A percentile compares a stretch with the other conserved stretches of the same genome.
These are phyloP conservation scores for Corydoras sp. DNA, from an alignment of 2,113 vertebrate genomes.

Conservation along the genomic window DNA sequence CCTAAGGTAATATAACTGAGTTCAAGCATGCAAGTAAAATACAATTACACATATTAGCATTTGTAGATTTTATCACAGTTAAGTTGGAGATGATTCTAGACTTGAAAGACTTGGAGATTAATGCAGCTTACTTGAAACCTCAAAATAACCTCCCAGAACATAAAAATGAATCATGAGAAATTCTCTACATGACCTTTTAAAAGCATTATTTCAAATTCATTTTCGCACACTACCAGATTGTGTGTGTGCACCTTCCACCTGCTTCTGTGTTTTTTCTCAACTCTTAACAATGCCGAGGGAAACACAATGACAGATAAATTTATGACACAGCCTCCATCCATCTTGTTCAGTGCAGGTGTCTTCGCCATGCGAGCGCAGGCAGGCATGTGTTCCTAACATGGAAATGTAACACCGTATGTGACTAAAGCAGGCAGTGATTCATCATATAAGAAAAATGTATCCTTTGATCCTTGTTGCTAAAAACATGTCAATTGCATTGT, in stretches of 20 bases:
- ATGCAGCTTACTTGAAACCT: no score
- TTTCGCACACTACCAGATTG: background rate
- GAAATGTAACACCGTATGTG: constrained; percentile 9
- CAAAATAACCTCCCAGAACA: no score
- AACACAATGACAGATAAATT: constrained; percentile 42
- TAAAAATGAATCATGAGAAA: no score
- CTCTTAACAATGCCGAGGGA: constrained; percentile 13
- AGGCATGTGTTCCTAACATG: background rate
- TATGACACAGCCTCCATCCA: constrained; percentile 25
- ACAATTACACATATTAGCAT: no score
- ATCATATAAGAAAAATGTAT: constrained; percentile 33
- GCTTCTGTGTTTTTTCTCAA: background rate
- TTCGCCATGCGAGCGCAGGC: constrained; percentile 11
- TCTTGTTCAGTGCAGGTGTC: constrained; percentile 24
- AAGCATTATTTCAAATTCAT: no score
- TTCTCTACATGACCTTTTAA: no score
- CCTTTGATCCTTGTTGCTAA: background rate
- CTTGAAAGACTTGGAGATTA: no score
- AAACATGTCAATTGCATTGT: no score
- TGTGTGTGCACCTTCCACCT: background rate
- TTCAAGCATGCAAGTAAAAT: no score
- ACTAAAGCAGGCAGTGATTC: constrained; percentile 35
- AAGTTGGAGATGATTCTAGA: no score
- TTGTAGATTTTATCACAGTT: no score
- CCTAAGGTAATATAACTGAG: no score